A percentile compares a stretch with the other conserved stretches of the same genome.
Evolutionary conservation across 1,140 invertebrate species (phyloP).

Genomic region (Aphis gossypii): DNA sequence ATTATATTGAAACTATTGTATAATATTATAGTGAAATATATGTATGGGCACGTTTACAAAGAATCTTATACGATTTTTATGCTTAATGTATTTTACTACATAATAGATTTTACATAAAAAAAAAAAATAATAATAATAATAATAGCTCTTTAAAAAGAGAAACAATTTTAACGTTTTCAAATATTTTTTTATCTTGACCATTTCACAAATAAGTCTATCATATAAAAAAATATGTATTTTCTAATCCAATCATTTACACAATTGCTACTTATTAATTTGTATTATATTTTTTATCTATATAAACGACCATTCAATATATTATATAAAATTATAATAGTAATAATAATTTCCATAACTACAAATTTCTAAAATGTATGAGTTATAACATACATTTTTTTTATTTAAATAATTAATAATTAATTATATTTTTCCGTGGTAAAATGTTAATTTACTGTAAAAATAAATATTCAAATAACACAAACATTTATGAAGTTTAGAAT

Average conservation of each 20-base stretch:
- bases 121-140: background rate
- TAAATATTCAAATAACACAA: background rate
- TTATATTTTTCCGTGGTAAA: too few species aligned
- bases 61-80: background rate
- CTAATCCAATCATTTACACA: background rate
- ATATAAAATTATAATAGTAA: too few species aligned
- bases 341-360: too few species aligned
- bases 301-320: too few species aligned
- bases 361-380: too few species aligned
- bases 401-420: too few species aligned
- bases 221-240: background rate
- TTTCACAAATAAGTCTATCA: background rate
- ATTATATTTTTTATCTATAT: too few species aligned
- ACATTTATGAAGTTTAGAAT: too few species aligned
- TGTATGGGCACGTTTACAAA: background rate
- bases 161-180: background rate
- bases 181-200: background rate
- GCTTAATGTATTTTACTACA: background rate
- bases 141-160: background rate
- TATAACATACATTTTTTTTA: too few species aligned
- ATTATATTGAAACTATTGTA: background rate
- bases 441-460: too few species aligned
- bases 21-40: background rate
- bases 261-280: background rate
- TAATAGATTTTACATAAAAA: background rate